Evolutionary conservation across 2,888 invertebrate species (phyloP).

Genomic region (Tetragnatha montana): DNA sequence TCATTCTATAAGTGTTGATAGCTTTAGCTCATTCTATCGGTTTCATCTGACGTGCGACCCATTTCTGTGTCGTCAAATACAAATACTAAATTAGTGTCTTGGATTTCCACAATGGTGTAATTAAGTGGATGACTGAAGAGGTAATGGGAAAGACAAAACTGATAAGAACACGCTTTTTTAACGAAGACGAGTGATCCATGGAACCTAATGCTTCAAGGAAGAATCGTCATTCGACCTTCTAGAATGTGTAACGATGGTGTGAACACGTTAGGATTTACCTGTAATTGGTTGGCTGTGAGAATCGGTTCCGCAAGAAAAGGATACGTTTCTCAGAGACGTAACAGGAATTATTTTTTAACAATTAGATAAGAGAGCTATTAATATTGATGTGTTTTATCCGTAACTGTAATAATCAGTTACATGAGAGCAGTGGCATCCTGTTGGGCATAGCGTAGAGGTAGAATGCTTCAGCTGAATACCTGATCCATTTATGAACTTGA

Average conservation of each 20-base stretch:
- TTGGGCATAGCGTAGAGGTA: no score
- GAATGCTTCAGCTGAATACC: no score
- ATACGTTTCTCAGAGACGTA: not conserved
- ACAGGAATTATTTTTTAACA: not conserved
- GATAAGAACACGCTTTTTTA: not conserved
- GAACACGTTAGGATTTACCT: not conserved
- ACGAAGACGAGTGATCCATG: not conserved
- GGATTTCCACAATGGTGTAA: not conserved
- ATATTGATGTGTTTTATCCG: not conserved
- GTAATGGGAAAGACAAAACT: not conserved
- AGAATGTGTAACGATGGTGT: not conserved
- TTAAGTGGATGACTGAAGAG: not conserved
- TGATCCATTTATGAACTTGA: no score
- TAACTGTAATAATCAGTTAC: no score
- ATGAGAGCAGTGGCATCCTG: no score
- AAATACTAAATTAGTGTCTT: not conserved
- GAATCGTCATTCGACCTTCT: not conserved
- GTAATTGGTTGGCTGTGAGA: not conserved
- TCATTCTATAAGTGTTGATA: not conserved
- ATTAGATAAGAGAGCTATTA: not conserved
- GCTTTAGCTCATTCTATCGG: not conserved
- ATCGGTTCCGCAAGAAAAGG: conserved; percentile 19
- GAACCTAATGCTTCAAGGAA: conserved; percentile 18
- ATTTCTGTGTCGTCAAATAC: not conserved
- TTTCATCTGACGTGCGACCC: not conserved